Conservation (phyloP, 2,797 vertebrate genomes). For the Loris lydekkerianus region DNA sequence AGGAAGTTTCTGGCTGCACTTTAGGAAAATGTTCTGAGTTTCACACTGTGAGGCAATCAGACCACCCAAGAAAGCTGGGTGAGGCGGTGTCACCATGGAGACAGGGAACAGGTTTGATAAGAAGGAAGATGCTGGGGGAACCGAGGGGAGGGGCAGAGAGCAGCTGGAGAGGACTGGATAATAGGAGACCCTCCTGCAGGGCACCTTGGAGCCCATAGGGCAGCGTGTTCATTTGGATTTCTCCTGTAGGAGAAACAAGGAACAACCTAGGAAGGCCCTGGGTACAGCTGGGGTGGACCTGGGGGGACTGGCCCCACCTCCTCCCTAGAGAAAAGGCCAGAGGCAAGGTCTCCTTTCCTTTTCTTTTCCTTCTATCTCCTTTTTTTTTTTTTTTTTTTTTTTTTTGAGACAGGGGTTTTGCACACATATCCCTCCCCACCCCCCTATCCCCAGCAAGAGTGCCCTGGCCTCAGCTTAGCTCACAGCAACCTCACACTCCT, state of each 20-base stretch:
- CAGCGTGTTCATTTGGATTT: neutral
- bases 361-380: neutral
- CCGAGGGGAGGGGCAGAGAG: neutral
- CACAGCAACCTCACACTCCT: neutral
- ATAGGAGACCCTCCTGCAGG: neutral
- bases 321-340: neutral
- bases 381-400: neutral
- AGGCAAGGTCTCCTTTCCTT: neutral
- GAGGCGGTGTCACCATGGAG: slow-evolving; percentile 47
- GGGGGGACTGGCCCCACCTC: neutral
- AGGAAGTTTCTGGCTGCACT: slow-evolving; percentile 68
- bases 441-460: neutral
- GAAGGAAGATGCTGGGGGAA: neutral
- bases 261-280: too few species aligned
- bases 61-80: slow-evolving; percentile 74
- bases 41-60: slow-evolving; percentile 58
- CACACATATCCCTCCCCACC: too few species aligned
- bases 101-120: slow-evolving; percentile 67
- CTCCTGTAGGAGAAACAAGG: neutral
- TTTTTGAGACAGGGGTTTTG: neutral
- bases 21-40: slow-evolving; percentile 75
- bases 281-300: neutral
- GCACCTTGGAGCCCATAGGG: neutral
- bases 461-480: fast-evolving
- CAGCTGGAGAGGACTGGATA: neutral